A percentile compares a stretch with the other conserved stretches of the same genome.
These are phyloP conservation scores for Lycaena phlaeas DNA, from an alignment of 2,888 invertebrate species.

Conservation along the genomic window DNA sequence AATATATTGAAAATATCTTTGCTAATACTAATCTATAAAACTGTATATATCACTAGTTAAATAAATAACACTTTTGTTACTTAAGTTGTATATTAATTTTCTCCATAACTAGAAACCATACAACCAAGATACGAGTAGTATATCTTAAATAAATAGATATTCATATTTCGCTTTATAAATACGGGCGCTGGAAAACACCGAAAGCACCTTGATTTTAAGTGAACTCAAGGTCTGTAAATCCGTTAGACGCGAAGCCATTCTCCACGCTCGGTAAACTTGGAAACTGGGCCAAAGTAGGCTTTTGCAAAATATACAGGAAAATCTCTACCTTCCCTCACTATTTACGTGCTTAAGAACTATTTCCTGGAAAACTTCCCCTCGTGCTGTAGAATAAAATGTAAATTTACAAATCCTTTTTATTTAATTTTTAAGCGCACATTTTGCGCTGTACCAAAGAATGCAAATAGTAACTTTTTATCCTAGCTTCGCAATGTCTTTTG, in stretches of 20 bases:
- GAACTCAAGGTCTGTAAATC: constrained; percentile 47
- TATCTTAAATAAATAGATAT: neutral
- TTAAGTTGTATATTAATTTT: no score
- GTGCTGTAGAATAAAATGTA: constrained; percentile 46
- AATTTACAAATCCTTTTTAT: constrained; percentile 32
- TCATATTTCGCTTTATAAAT: constrained; percentile 4
- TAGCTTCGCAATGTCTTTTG: neutral
- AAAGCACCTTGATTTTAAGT: constrained; percentile 17
- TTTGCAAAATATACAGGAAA: constrained; percentile 54
- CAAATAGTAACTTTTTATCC: neutral
- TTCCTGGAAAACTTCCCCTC: constrained; percentile 37
- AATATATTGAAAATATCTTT: no score
- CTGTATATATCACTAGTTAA: no score
- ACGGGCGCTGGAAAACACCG: constrained; percentile 5
- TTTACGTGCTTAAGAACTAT: constrained; percentile 63
- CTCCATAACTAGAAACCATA: no score
- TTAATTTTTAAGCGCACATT: constrained; percentile 18
- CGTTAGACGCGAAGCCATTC: constrained; percentile 54
- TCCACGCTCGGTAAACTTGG: constrained; percentile 62
- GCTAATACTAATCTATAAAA: no score
- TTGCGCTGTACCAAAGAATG: constrained; percentile 2
- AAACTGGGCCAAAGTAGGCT: constrained; percentile 68
- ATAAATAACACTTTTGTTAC: no score
- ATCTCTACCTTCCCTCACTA: constrained; percentile 41
- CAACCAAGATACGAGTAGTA: neutral